Evolutionary conservation across 2,888 invertebrate species (phyloP).

Genomic region (Drosophila mercatorum): DNA sequence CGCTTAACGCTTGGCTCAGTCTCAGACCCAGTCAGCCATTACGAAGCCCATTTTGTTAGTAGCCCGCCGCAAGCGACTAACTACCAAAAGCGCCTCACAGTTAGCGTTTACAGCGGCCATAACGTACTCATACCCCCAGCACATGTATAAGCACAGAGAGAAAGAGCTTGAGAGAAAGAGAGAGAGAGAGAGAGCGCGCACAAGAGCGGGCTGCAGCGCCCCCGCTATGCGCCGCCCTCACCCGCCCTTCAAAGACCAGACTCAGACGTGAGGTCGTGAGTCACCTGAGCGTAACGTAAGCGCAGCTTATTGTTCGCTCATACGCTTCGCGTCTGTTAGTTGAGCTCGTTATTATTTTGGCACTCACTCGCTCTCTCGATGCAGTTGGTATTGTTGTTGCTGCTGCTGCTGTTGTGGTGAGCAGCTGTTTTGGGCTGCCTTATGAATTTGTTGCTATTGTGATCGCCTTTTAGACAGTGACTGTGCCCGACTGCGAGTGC

Average conservation of each 20-base stretch:
- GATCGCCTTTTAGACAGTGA: conserved; percentile 44
- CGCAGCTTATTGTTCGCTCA: conserved; percentile 67
- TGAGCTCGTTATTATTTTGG: conserved; percentile 54
- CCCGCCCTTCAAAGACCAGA: conserved; percentile 47
- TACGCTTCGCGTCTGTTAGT: conserved; percentile 40
- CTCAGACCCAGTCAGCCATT: conserved; percentile 73
- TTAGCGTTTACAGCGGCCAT: conserved; percentile 58
- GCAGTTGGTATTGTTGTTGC: conserved; percentile 35
- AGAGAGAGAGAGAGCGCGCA: background rate
- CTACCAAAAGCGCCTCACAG: conserved; percentile 65
- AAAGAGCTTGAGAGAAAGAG: background rate
- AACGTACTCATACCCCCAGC: conserved; percentile 45
- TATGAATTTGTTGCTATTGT: conserved; percentile 36
- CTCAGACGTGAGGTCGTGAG: conserved; percentile 64
- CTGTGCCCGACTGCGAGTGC: conserved; percentile 3
- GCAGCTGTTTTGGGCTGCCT: conserved; percentile 57
- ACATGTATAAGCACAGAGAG: conserved; percentile 40
- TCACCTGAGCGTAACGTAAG: conserved; percentile 83
- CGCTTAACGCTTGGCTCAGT: conserved; percentile 74
- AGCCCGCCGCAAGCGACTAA: conserved; percentile 74
- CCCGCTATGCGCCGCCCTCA: conserved; percentile 47
- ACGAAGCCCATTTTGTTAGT: conserved; percentile 77
- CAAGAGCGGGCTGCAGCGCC: conserved; percentile 28
- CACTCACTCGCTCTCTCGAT: conserved; percentile 41
- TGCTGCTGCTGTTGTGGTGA: conserved; percentile 18